Base-by-base conservation (phyloP, 2,113 vertebrate species). In the Podiceps cristatus region DNA sequence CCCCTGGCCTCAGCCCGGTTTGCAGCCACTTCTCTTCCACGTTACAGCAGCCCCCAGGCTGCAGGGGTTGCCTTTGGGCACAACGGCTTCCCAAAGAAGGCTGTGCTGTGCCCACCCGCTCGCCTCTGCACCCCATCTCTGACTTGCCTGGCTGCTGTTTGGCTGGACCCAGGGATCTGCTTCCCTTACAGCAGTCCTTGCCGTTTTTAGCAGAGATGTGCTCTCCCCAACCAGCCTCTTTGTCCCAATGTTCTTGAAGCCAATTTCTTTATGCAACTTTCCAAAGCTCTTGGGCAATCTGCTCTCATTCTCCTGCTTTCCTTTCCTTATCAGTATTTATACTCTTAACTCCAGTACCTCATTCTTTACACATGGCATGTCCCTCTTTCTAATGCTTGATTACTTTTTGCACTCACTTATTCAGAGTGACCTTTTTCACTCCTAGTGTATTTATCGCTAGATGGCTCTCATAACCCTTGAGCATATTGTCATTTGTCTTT, bases 401-500 rank as follows among this genome's bases (percentile, higher is more conserved):
- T 98, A 97, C 91, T 95, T 97, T 97, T 96, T 95, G 83, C 76
- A 89, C 69, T 88, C 92, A 77, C 28, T 90, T 97, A 94, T 97
- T 98, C 97, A 92, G 28, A 74, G 68, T 96, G 94, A 94, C 94
- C 93, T 97, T 97, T 97, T 89, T 93, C 86, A 80, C 72, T 91
- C n/a, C 77, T 78, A 44, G 73, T 22, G 19, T 96, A 96, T 96
- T 97, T 97, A 96, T 96, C 76, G 68, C 86, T 97, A 92, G 93
- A 88, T 85, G 73, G 75, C 85, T 96, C 96, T 96, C 95, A 96
- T 97, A 95, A 97, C 96, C 97, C 95, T 93, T 87, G 94, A 94
- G 96, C 76, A 91, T 92, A 91, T 91, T 96, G 91, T 96, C 96
- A 95, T 97, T 98, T 97, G 97, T 97, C 96, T 97, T 92, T 96